A percentile compares a stretch with the other conserved stretches of the same genome.
phyloP scores from a whole-genome alignment of 2,113 vertebrate species.

The Alligator sinensis region DNA sequence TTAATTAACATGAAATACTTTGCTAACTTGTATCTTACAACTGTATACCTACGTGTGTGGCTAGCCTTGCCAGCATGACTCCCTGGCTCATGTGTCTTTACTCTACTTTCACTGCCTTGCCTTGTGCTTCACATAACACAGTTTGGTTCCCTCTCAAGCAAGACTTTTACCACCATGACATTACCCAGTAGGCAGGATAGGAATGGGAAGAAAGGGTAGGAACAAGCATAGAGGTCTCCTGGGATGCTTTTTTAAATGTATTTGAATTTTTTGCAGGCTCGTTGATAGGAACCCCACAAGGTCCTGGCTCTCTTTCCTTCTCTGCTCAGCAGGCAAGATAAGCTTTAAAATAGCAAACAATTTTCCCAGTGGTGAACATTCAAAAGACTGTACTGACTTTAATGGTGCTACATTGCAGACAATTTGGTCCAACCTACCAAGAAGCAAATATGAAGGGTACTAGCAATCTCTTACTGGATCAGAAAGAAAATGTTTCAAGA shows the following conservation, averaged over 20 bases:
- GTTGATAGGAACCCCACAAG: neutral
- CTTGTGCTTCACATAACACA: too few relatives aligned
- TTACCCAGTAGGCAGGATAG: neutral
- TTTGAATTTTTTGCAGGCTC: constrained; percentile 2
- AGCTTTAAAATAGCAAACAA: neutral
- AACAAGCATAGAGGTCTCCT: neutral
- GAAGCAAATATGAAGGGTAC: neutral
- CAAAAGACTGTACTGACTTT: neutral
- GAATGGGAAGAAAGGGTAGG: neutral
- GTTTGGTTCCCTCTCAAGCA: too few relatives aligned
- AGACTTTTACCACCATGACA: too few relatives aligned
- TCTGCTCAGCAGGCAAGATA: neutral
- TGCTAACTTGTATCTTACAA: too few relatives aligned
- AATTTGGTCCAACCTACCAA: neutral
- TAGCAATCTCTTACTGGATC: neutral
- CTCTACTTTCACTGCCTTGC: too few relatives aligned
- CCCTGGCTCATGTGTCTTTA: neutral
- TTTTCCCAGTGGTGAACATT: neutral
- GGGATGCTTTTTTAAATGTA: neutral
- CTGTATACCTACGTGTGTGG: too few relatives aligned
- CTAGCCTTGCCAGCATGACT: too few relatives aligned
- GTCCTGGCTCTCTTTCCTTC: neutral
- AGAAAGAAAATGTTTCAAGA: neutral
- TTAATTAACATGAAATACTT: too few relatives aligned
- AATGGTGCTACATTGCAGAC: neutral